A percentile compares a stretch with the other conserved stretches of the same genome.
Evolutionary conservation across 1,140 invertebrate species (phyloP).

Genomic region (Calephelis nemesis): DNA sequence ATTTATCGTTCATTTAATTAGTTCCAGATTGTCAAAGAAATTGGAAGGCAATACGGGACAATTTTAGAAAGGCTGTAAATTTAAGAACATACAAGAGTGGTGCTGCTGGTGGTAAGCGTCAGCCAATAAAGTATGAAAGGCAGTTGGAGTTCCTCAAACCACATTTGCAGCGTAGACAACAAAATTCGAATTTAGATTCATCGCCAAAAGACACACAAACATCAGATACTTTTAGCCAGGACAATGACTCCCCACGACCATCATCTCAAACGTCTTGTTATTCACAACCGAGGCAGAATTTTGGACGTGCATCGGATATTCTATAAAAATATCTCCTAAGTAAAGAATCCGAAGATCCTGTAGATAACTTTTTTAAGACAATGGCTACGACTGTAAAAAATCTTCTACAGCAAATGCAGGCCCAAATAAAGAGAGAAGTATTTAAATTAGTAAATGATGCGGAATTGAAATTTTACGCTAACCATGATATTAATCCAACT

Average conservation of each 20-base stretch:
- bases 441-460: background rate
- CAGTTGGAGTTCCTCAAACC: background rate
- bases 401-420: background rate
- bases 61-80: too few species aligned
- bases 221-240: background rate
- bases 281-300: too few species aligned
- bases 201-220: background rate
- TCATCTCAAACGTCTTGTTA: too few species aligned
- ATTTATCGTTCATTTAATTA: too few species aligned
- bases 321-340: too few species aligned
- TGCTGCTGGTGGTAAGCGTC: background rate
- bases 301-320: too few species aligned
- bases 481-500: background rate
- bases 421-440: background rate
- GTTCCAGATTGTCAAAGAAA: too few species aligned
- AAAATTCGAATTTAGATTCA: background rate
- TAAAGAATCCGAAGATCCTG: background rate
- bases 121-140: background rate
- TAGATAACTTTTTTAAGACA: background rate
- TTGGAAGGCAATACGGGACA: too few species aligned
- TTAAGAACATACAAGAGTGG: too few species aligned
- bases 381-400: background rate
- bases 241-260: background rate
- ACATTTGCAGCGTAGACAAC: background rate
- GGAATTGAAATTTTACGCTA: conserved; percentile 2